phyloP scores from a whole-genome alignment of 1,140 invertebrate genomes.

The Atta cephalotes region DNA sequence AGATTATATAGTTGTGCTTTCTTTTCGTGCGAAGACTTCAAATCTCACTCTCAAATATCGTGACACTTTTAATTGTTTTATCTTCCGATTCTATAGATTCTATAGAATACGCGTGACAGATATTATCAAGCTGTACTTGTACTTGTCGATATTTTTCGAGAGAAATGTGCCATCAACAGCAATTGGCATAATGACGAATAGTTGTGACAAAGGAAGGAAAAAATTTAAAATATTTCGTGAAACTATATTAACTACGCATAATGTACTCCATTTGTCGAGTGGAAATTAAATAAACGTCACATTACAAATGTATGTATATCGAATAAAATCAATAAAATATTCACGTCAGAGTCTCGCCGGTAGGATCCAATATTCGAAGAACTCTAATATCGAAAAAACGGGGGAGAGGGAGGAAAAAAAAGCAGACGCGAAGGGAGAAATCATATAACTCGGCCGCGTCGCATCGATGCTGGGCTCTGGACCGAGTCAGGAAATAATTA shows the following conservation, averaged over 20 bases:
- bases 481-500: conserved; percentile 80
- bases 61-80: background rate
- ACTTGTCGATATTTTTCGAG: background rate
- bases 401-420: background rate
- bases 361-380: background rate
- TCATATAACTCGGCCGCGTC: background rate
- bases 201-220: background rate
- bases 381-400: conserved; percentile 25
- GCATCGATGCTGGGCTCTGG: conserved; percentile 1
- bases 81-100: background rate
- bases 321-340: background rate
- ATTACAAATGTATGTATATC: background rate
- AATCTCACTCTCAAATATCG: conserved; percentile 26
- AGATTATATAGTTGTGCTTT: conserved; percentile 56
- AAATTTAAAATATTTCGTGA: background rate
- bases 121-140: background rate
- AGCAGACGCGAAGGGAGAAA: conserved; percentile 22
- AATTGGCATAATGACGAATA: background rate
- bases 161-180: background rate
- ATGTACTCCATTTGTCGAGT: background rate
- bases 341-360: background rate
- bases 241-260: too few relatives aligned
- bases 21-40: conserved; percentile 55
- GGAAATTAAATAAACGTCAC: background rate
- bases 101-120: background rate